A percentile compares a stretch with the other conserved stretches of the same genome.
phyloP scores from a whole-genome alignment of 2,888 invertebrate species.

The Netelia fuscicornis region DNA sequence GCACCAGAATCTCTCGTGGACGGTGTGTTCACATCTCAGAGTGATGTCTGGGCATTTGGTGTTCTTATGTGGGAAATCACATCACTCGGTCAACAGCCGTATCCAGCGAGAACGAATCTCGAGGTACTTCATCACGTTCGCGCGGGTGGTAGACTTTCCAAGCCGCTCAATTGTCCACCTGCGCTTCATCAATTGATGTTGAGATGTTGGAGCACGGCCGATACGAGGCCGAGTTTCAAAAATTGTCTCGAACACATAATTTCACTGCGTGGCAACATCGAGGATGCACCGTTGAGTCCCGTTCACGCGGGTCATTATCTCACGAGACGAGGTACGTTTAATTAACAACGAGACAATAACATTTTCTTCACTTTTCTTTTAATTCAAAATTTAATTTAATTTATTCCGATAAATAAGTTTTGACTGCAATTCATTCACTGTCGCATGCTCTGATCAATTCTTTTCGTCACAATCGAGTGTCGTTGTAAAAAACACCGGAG shows the following conservation, averaged over 20 bases:
- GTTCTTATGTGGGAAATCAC: constrained; percentile 99
- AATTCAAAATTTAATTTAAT: not conserved
- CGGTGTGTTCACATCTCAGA: constrained; percentile 98
- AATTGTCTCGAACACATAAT: constrained; percentile 89
- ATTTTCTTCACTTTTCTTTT: not conserved
- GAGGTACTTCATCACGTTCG: constrained; percentile 96
- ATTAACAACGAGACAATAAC: not conserved
- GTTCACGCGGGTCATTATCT: constrained; percentile 82
- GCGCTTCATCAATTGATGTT: constrained; percentile 93
- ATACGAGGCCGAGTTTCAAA: constrained; percentile 94
- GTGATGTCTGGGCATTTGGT: constrained; percentile 98
- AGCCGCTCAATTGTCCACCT: constrained; percentile 94
- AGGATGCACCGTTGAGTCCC: constrained; percentile 80
- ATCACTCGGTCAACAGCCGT: constrained; percentile 98
- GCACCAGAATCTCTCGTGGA: constrained; percentile 98
- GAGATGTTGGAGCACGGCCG: constrained; percentile 94
- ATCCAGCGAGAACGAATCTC: constrained; percentile 96
- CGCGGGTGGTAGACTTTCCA: constrained; percentile 93
- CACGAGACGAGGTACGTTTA: constrained; percentile 78
- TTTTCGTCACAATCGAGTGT: not conserved
- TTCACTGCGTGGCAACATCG: constrained; percentile 78
- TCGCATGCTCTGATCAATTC: not conserved
- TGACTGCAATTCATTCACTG: not conserved
- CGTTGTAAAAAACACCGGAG: not conserved
- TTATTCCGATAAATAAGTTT: not conserved